phyloP scores from a whole-genome alignment of 1,140 invertebrate species.

The Samia ricini region DNA sequence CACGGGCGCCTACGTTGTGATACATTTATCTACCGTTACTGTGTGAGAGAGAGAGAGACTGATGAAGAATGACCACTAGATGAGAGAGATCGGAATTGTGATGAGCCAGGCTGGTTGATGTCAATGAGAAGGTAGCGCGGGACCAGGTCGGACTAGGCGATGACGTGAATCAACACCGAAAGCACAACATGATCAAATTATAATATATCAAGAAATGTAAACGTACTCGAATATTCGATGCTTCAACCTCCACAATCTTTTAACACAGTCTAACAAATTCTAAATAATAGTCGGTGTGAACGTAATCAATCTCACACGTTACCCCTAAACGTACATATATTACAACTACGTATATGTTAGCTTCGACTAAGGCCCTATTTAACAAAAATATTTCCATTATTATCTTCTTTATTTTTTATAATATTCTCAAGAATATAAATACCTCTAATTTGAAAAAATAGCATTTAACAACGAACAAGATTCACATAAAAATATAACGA shows the following conservation, averaged over 20 bases:
- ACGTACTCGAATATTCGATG: slow-evolving; percentile 34
- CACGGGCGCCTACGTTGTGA: slow-evolving; percentile 75
- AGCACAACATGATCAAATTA: slow-evolving; percentile 67
- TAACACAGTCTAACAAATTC: slow-evolving; percentile 60
- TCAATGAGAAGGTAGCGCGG: slow-evolving; percentile 57
- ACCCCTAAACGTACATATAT: slow-evolving; percentile 56
- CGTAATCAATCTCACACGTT: slow-evolving; percentile 59
- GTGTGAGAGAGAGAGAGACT: slow-evolving; percentile 65
- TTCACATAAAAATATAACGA: slow-evolving; percentile 67
- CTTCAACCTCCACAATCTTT: slow-evolving; percentile 72
- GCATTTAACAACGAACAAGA: slow-evolving; percentile 69
- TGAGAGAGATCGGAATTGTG: slow-evolving; percentile 61
- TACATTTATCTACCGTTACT: slow-evolving; percentile 74
- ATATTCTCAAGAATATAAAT: slow-evolving; percentile 65
- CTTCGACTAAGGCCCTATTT: slow-evolving; percentile 63
- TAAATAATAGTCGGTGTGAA: slow-evolving; percentile 46
- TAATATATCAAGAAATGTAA: slow-evolving; percentile 38
- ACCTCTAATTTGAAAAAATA: slow-evolving; percentile 67
- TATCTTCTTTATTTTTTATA: slow-evolving; percentile 27
- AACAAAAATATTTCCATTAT: slow-evolving; percentile 68
- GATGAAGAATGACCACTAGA: slow-evolving; percentile 66
- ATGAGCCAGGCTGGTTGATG: slow-evolving; percentile 48
- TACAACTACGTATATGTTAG: slow-evolving; percentile 45
- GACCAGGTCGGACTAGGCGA: slow-evolving; percentile 58
- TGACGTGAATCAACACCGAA: slow-evolving; percentile 68